phyloP scores from a whole-genome alignment of 2,888 invertebrate genomes.

The Leucozona laternaria region DNA sequence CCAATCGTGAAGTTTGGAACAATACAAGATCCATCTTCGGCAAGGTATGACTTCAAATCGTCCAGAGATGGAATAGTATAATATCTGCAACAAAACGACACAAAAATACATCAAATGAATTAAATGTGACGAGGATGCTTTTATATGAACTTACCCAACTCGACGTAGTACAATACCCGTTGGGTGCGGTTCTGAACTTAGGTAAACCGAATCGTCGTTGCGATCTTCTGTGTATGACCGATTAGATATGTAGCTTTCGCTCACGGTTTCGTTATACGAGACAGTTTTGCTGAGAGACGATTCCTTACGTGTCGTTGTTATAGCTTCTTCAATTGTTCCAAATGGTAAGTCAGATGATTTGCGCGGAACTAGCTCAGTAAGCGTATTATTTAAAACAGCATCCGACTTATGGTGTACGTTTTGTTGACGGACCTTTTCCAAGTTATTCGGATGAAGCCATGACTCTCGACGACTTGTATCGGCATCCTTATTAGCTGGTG shows the following conservation, averaged over 20 bases:
- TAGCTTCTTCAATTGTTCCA: conserved; percentile 77
- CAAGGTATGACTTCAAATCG: conserved; percentile 89
- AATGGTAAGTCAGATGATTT: conserved; percentile 81
- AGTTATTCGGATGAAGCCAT: conserved; percentile 82
- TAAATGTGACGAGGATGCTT: too few species aligned
- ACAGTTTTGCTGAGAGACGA: conserved; percentile 75
- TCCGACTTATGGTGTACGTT: conserved; percentile 77
- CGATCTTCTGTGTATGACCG: conserved; percentile 79
- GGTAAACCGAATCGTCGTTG: conserved; percentile 56
- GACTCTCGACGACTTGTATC: conserved; percentile 81
- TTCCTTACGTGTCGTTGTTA: conserved; percentile 58
- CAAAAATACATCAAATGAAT: background rate
- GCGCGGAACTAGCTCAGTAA: conserved; percentile 81
- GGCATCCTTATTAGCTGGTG: conserved; percentile 50
- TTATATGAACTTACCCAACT: too few species aligned
- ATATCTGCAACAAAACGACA: conserved; percentile 84
- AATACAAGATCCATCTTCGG: conserved; percentile 90
- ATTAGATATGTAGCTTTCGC: conserved; percentile 79
- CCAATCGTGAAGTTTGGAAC: conserved; percentile 95
- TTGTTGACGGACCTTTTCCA: conserved; percentile 81
- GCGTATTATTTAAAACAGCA: conserved; percentile 80
- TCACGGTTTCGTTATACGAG: conserved; percentile 77
- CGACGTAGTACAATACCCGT: conserved; percentile 91
- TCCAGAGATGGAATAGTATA: conserved; percentile 95
- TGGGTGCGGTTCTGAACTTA: conserved; percentile 85